Percentiles rank a stretch among this genome's conserved stretches.
phyloP scores from a whole-genome alignment of 2,113 vertebrate genomes.

The Crotophaga sulcirostris region DNA sequence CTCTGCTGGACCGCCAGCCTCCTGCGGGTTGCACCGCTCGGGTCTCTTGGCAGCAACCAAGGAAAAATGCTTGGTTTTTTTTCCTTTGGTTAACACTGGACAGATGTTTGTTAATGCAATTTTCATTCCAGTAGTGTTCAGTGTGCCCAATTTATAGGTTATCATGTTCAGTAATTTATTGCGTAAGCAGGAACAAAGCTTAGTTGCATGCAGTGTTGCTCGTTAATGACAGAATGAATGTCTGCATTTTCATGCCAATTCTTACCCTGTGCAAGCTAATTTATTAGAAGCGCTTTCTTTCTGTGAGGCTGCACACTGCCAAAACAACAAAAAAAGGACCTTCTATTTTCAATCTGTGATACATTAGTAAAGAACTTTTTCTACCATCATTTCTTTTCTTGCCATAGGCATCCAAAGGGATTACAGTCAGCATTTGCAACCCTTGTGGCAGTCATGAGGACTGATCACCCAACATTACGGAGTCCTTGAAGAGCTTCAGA shows the following conservation, averaged over 20 bases:
- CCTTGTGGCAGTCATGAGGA: not conserved
- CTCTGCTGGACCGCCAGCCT: not conserved
- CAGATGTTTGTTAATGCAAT: not conserved
- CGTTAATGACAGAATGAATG: not conserved
- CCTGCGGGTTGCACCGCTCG: no score
- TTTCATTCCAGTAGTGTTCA: not conserved
- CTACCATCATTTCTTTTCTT: not conserved
- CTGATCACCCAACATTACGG: fast-evolving
- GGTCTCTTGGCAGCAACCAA: not conserved
- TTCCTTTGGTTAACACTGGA: not conserved
- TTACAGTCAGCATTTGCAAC: not conserved
- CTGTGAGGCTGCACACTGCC: not conserved
- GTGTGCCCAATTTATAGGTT: not conserved
- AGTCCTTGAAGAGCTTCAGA: not conserved
- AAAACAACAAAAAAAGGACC: not conserved
- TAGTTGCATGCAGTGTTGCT: not conserved
- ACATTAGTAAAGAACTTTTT: not conserved
- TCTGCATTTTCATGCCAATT: not conserved
- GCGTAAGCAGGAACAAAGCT: not conserved
- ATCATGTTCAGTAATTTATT: not conserved
- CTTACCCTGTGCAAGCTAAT: not conserved
- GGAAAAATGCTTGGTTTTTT: not conserved
- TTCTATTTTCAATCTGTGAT: not conserved
- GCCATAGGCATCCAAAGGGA: not conserved
- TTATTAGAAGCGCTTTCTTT: not conserved